These are phyloP conservation scores for Flexamia atlantica DNA, from an alignment of 2,888 invertebrate species.

Conservation along the genomic window DNA sequence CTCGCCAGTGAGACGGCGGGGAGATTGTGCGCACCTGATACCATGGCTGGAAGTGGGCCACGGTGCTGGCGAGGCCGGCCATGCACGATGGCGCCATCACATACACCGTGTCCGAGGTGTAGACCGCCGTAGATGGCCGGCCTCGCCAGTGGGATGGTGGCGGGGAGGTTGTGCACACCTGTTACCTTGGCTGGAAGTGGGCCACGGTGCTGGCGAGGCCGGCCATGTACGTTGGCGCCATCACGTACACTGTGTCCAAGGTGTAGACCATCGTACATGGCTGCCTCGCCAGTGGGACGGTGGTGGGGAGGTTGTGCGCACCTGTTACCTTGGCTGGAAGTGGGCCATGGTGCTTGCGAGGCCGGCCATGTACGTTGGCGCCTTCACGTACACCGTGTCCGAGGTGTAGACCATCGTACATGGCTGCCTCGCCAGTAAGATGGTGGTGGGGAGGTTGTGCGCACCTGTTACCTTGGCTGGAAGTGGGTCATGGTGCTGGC, in stretches of 20 bases:
- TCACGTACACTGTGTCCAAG: constrained; percentile 73
- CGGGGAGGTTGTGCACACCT: too few species aligned
- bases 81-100: constrained; percentile 73
- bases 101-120: constrained; percentile 70
- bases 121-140: constrained; percentile 70
- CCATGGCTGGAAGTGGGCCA: constrained; percentile 74
- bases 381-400: constrained; percentile 73
- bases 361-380: constrained; percentile 73
- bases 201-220: constrained; percentile 73
- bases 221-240: constrained; percentile 73
- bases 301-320: constrained; percentile 45
- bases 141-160: too few species aligned
- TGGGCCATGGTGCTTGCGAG: constrained; percentile 73
- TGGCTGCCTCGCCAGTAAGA: too few species aligned
- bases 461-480: too few species aligned
- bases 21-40: constrained; percentile 68
- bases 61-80: constrained; percentile 72
- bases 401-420: constrained; percentile 69
- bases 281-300: too few species aligned
- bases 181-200: constrained; percentile 74
- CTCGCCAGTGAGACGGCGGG: constrained; percentile 66
- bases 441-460: too few species aligned
- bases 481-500: too few species aligned
- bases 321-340: constrained; percentile 73
- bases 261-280: too few species aligned